Evolutionary conservation across 2,113 vertebrate species (phyloP).

Genomic region (Aptenodytes patagonicus): DNA sequence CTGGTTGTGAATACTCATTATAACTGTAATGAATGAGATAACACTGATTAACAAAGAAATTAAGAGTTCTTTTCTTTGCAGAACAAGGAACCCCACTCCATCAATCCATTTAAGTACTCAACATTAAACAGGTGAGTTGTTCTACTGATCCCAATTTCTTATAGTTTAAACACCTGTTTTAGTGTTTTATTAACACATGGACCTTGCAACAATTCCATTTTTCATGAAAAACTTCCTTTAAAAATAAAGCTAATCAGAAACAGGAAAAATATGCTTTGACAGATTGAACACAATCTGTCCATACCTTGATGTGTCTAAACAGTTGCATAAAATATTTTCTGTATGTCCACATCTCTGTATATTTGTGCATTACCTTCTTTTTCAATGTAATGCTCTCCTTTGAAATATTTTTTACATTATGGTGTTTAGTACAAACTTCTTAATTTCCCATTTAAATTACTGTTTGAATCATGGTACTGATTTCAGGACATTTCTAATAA

Average conservation of each 20-base stretch:
- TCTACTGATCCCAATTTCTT: background rate
- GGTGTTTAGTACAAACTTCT: background rate
- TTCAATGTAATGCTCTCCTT: background rate
- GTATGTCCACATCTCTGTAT: background rate
- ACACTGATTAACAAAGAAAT: conserved; percentile 16
- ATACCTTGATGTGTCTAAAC: background rate
- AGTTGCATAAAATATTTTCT: background rate
- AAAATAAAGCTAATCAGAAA: background rate
- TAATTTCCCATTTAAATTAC: background rate
- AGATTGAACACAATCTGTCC: conserved; percentile 16
- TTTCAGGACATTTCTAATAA: background rate
- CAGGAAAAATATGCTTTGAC: background rate
- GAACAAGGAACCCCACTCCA: background rate
- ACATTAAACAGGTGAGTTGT: background rate
- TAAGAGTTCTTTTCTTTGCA: conserved; percentile 2
- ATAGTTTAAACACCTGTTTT: background rate
- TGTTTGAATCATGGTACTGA: background rate
- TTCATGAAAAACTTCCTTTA: background rate
- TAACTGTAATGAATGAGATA: conserved; percentile 23
- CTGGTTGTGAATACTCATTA: background rate
- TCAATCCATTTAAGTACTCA: background rate
- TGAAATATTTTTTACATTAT: background rate
- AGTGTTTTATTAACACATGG: background rate
- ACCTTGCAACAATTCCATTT: background rate
- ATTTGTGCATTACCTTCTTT: background rate